Percentiles rank a stretch among this genome's conserved stretches.
Conservation (phyloP, 64 coral and sea anemone species). For the Exaiptasia diaphana region DNA sequence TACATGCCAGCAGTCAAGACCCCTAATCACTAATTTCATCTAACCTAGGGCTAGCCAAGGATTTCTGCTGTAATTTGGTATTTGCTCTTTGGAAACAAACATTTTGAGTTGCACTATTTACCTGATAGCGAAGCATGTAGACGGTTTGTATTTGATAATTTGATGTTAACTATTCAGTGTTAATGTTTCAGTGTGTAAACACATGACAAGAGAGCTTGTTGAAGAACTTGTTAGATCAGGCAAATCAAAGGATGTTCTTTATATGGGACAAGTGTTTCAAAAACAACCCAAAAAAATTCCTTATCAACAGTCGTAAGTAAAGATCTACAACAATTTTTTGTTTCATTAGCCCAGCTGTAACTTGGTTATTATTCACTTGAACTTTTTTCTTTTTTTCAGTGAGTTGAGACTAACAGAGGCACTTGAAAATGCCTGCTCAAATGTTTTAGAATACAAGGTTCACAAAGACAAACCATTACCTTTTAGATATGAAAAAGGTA, state of each 20-base stretch:
- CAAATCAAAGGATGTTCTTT: slow-evolving; percentile 67
- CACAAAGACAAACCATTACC: slow-evolving; percentile 82
- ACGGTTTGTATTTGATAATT: too few species aligned
- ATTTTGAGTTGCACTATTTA: too few species aligned
- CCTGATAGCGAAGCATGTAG: too few species aligned
- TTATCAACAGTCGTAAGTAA: slow-evolving; percentile 75
- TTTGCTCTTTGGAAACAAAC: too few species aligned
- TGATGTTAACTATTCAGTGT: too few species aligned
- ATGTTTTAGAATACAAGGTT: slow-evolving; percentile 90
- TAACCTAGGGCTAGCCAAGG: too few species aligned
- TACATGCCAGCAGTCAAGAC: too few species aligned
- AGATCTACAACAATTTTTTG: neutral
- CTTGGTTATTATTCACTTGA: neutral
- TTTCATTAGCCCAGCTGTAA: neutral
- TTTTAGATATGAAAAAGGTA: slow-evolving; percentile 83
- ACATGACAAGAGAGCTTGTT: slow-evolving; percentile 63
- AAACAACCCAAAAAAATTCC: slow-evolving; percentile 65
- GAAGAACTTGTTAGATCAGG: slow-evolving; percentile 75
- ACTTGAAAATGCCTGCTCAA: slow-evolving; percentile 82
- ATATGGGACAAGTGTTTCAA: slow-evolving; percentile 82
- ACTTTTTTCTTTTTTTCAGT: neutral
- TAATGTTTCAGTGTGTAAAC: slow-evolving; percentile 66
- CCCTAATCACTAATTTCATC: too few species aligned
- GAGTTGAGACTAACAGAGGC: slow-evolving; percentile 83
- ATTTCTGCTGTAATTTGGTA: too few species aligned